Percentiles rank a stretch among this genome's conserved stretches.
Evolutionary conservation across 2,888 invertebrate species (phyloP).

Genomic region (Dioctria rufipes): DNA sequence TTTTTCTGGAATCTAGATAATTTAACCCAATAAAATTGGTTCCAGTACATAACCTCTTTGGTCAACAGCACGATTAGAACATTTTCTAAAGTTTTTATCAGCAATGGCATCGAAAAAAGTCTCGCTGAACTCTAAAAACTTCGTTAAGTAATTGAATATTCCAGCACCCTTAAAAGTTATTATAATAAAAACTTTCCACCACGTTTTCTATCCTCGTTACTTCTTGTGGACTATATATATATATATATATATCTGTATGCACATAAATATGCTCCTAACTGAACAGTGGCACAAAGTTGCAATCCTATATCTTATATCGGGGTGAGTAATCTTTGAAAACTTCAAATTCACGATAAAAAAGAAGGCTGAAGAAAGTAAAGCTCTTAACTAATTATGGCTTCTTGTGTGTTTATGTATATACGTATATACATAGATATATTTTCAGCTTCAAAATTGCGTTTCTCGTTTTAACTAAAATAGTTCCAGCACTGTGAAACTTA

Average conservation of each 20-base stretch:
- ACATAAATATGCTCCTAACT: too few species aligned
- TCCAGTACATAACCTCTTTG: not conserved
- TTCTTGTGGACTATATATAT: not conserved
- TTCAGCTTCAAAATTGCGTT: conserved; percentile 24
- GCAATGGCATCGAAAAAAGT: conserved; percentile 29
- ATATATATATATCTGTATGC: too few species aligned
- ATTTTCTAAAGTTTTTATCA: conserved; percentile 44
- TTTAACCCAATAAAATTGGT: not conserved
- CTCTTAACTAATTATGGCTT: conserved; percentile 25
- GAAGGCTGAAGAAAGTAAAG: conserved; percentile 5
- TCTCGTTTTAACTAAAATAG: conserved; percentile 33
- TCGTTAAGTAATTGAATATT: conserved; percentile 36
- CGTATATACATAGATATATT: not conserved
- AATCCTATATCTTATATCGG: conserved; percentile 1
- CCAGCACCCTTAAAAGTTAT: conserved; percentile 25
- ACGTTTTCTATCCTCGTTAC: conserved; percentile 21
- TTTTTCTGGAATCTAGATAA: not conserved
- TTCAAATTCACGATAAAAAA: conserved; percentile 29
- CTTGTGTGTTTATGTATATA: not conserved
- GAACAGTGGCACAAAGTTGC: conserved; percentile 24
- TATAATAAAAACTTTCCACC: conserved; percentile 39
- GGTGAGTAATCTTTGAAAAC: conserved; percentile 20
- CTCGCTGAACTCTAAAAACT: conserved; percentile 34
- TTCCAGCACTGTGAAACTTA: conserved; percentile 8
- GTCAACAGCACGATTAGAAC: conserved; percentile 10